These are phyloP conservation scores for Drosophila arawakana DNA, from an alignment of 1,140 invertebrate species.

Conservation along the genomic window DNA sequence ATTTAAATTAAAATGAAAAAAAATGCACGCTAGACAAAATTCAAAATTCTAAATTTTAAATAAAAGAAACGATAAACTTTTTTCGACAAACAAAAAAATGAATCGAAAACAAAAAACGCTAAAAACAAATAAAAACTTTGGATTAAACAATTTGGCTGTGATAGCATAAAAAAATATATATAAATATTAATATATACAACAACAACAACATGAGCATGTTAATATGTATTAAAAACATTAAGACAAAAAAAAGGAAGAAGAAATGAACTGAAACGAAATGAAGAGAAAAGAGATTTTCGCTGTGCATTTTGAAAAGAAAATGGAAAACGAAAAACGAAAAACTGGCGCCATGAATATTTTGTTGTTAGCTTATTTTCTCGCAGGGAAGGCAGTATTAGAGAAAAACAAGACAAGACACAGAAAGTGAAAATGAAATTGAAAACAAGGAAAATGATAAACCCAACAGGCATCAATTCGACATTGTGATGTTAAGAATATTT, in stretches of 20 bases:
- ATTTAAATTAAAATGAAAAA: background rate
- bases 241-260: background rate
- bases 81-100: constrained; percentile 41
- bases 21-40: constrained; percentile 81
- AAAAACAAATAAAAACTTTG: constrained; percentile 73
- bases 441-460: constrained; percentile 12
- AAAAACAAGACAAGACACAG: constrained; percentile 22
- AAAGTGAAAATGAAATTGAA: background rate
- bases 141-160: constrained; percentile 85
- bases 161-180: constrained; percentile 72
- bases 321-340: constrained; percentile 26
- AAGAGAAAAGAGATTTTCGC: constrained; percentile 28
- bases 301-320: constrained; percentile 57
- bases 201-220: constrained; percentile 21
- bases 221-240: constrained; percentile 31
- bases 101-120: constrained; percentile 24
- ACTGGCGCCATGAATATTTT: constrained; percentile 58
- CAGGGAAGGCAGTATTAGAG: constrained; percentile 72
- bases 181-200: constrained; percentile 25
- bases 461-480: constrained; percentile 75
- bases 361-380: constrained; percentile 75
- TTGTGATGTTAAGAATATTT: constrained; percentile 78
- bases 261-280: constrained; percentile 1
- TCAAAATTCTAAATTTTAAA: constrained; percentile 84
- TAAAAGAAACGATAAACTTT: constrained; percentile 46